Evolutionary conservation across 2,113 vertebrate species (phyloP).

Genomic region (Dipodomys merriami): DNA sequence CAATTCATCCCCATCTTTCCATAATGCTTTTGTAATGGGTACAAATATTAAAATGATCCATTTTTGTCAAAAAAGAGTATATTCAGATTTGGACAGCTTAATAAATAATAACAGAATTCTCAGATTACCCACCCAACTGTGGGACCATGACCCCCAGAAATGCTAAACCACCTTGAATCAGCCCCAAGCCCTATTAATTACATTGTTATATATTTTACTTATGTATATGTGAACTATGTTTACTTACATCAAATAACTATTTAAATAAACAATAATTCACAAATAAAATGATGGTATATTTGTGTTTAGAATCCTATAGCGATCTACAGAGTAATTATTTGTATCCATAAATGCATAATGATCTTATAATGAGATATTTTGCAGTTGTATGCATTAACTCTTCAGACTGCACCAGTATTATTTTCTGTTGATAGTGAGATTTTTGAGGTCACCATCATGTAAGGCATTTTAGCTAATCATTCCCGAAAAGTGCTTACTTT

Average conservation of each 20-base stretch:
- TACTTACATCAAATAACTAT: constrained; percentile 36
- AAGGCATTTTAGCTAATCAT: constrained; percentile 92
- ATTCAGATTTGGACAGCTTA: constrained; percentile 62
- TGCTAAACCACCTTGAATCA: neutral
- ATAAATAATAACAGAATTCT: constrained; percentile 55
- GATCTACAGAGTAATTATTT: neutral
- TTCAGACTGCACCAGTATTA: constrained; percentile 71
- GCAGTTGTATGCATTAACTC: constrained; percentile 75
- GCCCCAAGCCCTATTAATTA: neutral
- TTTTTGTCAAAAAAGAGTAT: constrained; percentile 75
- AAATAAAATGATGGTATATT: neutral
- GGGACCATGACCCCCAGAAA: neutral
- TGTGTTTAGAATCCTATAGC: constrained; percentile 3
- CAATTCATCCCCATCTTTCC: constrained; percentile 57
- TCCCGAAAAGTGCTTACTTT: constrained; percentile 94
- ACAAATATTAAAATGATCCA: constrained; percentile 77
- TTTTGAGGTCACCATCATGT: constrained; percentile 81
- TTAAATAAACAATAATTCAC: constrained; percentile 60
- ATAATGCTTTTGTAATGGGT: constrained; percentile 62
- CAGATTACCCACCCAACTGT: neutral
- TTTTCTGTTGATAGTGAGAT: constrained; percentile 82
- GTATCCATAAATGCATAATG: constrained; percentile 50
- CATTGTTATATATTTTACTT: constrained; percentile 35
- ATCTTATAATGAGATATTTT: constrained; percentile 75
- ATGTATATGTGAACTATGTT: neutral